A percentile compares a stretch with the other conserved stretches of the same genome.
Conservation (phyloP, 37 sponge, comb jelly and placozoan genomes). For the Theonella swinhoei region DNA sequence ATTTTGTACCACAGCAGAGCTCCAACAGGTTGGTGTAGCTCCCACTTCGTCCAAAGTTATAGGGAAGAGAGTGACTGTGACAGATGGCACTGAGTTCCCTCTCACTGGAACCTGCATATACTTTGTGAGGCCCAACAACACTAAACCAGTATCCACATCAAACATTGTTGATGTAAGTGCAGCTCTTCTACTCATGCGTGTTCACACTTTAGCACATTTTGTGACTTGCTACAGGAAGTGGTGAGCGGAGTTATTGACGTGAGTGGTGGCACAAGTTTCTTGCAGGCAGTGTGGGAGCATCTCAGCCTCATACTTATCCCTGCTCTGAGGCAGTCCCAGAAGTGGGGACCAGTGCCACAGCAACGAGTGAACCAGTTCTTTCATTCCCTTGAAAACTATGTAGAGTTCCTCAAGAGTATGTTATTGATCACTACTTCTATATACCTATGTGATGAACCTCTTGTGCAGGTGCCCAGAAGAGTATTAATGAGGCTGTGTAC, state of each 20-base stretch:
- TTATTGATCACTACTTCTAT: neutral
- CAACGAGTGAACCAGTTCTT: constrained; percentile 56
- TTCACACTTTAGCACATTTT: neutral
- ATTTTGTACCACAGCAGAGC: constrained; percentile 18
- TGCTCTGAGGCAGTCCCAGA: constrained; percentile 60
- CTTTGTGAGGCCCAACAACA: constrained; percentile 65
- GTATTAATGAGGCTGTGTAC: constrained; percentile 73
- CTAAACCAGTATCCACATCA: constrained; percentile 52
- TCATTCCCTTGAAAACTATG: constrained; percentile 45
- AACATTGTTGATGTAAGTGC: constrained; percentile 68
- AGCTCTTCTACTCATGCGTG: neutral
- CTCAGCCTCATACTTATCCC: constrained; percentile 76
- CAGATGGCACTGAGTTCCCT: constrained; percentile 77
- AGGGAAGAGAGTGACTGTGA: constrained; percentile 55
- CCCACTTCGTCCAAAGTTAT: constrained; percentile 14
- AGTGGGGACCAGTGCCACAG: constrained; percentile 53
- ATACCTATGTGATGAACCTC: neutral
- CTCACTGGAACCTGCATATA: constrained; percentile 80
- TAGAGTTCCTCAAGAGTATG: constrained; percentile 61
- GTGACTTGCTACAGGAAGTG: constrained; percentile 46
- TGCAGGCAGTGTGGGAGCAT: constrained; percentile 68
- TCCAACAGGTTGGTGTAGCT: constrained; percentile 23
- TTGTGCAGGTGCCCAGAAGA: constrained; percentile 69
- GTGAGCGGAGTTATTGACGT: constrained; percentile 73
- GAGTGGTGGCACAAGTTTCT: constrained; percentile 52